Percentiles rank a stretch among this genome's conserved stretches.
Evolutionary conservation across 2,888 invertebrate genomes (phyloP).

Genomic region (Venusia cambrica): DNA sequence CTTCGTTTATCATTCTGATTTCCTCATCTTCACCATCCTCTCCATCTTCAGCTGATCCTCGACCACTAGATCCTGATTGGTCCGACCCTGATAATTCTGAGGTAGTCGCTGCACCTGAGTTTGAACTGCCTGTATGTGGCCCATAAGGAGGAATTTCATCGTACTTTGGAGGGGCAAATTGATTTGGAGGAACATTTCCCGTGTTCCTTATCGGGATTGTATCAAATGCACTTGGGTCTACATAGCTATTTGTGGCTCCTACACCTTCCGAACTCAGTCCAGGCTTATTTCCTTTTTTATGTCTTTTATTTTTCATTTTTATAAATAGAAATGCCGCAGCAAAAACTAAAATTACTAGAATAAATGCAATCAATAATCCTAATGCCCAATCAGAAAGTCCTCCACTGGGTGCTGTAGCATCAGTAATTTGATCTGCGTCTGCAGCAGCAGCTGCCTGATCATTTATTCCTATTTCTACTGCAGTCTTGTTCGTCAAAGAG

Average conservation of each 20-base stretch:
- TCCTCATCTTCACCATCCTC: conserved; percentile 97
- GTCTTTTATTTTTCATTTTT: conserved; percentile 90
- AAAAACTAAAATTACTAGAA: conserved; percentile 90
- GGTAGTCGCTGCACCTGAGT: conserved; percentile 90
- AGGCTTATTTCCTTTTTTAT: conserved; percentile 89
- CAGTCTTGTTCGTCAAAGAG: conserved; percentile 91
- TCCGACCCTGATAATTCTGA: conserved; percentile 96
- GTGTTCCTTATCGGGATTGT: conserved; percentile 91
- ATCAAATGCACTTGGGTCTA: conserved; percentile 93
- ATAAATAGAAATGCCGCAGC: conserved; percentile 92
- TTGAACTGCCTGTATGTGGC: conserved; percentile 87
- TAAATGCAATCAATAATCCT: conserved; percentile 90
- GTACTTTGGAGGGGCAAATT: conserved; percentile 94
- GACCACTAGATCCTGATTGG: conserved; percentile 96
- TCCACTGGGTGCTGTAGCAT: conserved; percentile 83
- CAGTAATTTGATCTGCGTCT: conserved; percentile 57
- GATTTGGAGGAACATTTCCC: conserved; percentile 77
- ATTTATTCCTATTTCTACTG: conserved; percentile 90
- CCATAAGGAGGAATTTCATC: conserved; percentile 95
- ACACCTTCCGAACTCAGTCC: conserved; percentile 87
- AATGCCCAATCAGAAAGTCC: conserved; percentile 93
- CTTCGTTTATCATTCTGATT: conserved; percentile 98
- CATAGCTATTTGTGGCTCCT: conserved; percentile 90
- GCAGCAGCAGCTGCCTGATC: conserved; percentile 79
- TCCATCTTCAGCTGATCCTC: conserved; percentile 97